These are phyloP conservation scores for Momotus momota DNA, from an alignment of 2,797 vertebrate species.

Conservation along the genomic window DNA sequence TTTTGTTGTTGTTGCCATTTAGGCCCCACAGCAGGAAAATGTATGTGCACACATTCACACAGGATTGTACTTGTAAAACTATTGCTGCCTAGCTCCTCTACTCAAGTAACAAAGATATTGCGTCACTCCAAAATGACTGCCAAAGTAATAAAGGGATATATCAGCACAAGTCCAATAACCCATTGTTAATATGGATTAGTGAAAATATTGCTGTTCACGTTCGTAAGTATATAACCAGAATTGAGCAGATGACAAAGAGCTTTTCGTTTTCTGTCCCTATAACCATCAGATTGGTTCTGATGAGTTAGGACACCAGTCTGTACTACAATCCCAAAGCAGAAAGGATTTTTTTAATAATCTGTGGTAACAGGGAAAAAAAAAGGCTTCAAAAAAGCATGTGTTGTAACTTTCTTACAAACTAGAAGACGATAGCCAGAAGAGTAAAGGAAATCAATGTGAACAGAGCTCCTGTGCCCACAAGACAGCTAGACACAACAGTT, in stretches of 20 bases:
- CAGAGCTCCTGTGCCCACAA: neutral
- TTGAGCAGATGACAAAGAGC: neutral
- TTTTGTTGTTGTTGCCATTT: neutral
- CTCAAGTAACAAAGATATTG: neutral
- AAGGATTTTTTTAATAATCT: neutral
- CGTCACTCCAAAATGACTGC: neutral
- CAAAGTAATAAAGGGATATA: neutral
- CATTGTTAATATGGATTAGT: neutral
- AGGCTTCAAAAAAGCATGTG: neutral
- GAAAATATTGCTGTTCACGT: neutral
- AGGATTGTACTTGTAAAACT: neutral
- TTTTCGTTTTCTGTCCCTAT: neutral
- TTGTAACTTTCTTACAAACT: neutral
- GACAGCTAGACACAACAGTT: neutral
- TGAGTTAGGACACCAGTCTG: neutral
- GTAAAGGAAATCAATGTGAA: neutral
- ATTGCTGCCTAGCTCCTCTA: neutral
- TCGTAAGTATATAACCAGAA: neutral
- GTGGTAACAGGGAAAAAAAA: neutral
- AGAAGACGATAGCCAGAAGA: neutral
- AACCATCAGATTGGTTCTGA: neutral
- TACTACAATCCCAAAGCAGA: neutral
- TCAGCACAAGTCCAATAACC: neutral
- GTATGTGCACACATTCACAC: rapidly evolving
- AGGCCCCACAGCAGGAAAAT: neutral